Conservation (phyloP, 1,140 invertebrate species). For the Eufriesea mexicana region DNA sequence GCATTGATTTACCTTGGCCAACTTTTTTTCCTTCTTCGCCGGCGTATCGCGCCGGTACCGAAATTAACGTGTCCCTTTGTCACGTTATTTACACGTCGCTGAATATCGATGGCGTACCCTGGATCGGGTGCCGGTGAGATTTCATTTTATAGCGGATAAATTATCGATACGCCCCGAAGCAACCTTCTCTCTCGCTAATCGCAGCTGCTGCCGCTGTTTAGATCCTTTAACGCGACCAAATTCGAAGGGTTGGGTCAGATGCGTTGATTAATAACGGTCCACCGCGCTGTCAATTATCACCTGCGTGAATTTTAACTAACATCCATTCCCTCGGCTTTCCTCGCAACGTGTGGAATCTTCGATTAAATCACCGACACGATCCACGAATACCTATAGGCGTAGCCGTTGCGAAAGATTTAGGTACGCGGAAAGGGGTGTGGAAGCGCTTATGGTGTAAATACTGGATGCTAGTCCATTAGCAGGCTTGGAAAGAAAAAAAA, state of each 20-base stretch:
- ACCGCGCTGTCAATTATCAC: neutral
- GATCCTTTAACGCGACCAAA: neutral
- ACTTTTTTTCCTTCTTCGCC: neutral
- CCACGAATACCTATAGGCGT: too few relatives aligned
- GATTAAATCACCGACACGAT: too few relatives aligned
- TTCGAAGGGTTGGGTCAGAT: neutral
- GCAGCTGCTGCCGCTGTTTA: slow-evolving; percentile 39
- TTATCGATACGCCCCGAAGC: slow-evolving; percentile 31
- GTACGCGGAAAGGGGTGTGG: too few relatives aligned
- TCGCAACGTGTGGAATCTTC: neutral
- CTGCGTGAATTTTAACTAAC: neutral
- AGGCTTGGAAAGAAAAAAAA: neutral
- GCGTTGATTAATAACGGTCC: slow-evolving; percentile 3
- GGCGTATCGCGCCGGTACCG: neutral
- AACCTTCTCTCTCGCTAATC: slow-evolving; percentile 5
- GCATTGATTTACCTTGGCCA: slow-evolving; percentile 17
- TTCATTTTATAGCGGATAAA: slow-evolving; percentile 27
- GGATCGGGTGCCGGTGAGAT: neutral
- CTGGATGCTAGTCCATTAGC: too few relatives aligned
- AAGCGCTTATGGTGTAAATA: too few relatives aligned
- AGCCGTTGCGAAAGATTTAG: too few relatives aligned
- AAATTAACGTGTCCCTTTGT: slow-evolving; percentile 44
- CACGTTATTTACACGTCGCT: slow-evolving; percentile 31
- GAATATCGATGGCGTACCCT: slow-evolving; percentile 15
- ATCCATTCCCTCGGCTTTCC: neutral